A percentile compares a stretch with the other conserved stretches of the same genome.
Conservation (phyloP, 1,140 invertebrate genomes). For the Holotrichia oblita region DNA sequence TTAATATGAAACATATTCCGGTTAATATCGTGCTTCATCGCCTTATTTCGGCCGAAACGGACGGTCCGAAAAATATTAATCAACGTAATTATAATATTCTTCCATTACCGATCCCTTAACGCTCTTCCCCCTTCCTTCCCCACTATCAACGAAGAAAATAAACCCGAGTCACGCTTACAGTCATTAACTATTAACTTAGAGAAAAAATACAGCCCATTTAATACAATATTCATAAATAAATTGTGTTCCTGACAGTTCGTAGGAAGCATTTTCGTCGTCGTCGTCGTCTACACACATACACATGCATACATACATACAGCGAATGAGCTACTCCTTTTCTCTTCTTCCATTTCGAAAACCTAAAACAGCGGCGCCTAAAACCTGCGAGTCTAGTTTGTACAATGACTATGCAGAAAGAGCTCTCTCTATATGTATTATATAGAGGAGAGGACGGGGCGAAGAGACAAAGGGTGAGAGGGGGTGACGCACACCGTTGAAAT, state of each 20-base stretch:
- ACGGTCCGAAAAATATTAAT: constrained; percentile 30
- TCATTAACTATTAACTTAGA: constrained; percentile 35
- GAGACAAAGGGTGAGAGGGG: neutral
- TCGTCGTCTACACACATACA: neutral
- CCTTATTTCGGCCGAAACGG: too few relatives aligned
- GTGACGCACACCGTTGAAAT: neutral
- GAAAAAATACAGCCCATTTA: constrained; percentile 39
- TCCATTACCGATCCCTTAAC: constrained; percentile 25
- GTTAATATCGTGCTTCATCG: too few relatives aligned
- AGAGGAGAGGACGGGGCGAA: neutral
- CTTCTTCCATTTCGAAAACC: constrained; percentile 36
- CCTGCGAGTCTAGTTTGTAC: constrained; percentile 25
- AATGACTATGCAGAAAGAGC: constrained; percentile 37
- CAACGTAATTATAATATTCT: constrained; percentile 35
- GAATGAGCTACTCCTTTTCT: constrained; percentile 11
- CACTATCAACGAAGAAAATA: constrained; percentile 16
- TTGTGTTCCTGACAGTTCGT: constrained; percentile 40
- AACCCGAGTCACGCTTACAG: constrained; percentile 27
- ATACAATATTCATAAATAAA: constrained; percentile 40
- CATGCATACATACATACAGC: too few relatives aligned
- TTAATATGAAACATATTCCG: too few relatives aligned
- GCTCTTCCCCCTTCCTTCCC: neutral
- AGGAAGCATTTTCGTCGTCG: constrained; percentile 34
- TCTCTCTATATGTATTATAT: constrained; percentile 16
- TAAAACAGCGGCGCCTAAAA: constrained; percentile 31